Evolutionary conservation across 2,888 invertebrate genomes (phyloP).

Genomic region (Laspeyria flexula): DNA sequence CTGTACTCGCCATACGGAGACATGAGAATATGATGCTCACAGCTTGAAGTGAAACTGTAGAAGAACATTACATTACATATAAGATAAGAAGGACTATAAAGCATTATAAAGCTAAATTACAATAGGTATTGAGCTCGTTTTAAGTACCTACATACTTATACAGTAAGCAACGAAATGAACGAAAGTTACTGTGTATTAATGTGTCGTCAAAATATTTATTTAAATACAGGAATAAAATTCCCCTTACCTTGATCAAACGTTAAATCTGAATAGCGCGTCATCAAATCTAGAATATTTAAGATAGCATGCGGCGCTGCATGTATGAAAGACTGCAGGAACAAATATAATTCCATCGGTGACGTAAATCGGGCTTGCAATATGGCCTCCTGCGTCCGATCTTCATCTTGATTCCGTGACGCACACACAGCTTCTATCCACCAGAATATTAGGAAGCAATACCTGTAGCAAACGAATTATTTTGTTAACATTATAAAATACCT

Average conservation of each 20-base stretch:
- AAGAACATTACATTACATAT: too few species aligned
- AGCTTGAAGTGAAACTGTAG: constrained; percentile 88
- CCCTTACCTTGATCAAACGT: constrained; percentile 88
- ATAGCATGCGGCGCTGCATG: constrained; percentile 91
- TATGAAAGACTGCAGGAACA: constrained; percentile 91
- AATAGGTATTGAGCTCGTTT: too few species aligned
- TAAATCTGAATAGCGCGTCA: constrained; percentile 85
- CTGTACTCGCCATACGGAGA: constrained; percentile 89
- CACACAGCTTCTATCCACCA: constrained; percentile 91
- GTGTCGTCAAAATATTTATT: too few species aligned
- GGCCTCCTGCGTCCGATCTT: constrained; percentile 87
- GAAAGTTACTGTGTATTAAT: too few species aligned
- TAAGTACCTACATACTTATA: too few species aligned
- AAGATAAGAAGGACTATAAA: too few species aligned
- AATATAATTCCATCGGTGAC: constrained; percentile 90
- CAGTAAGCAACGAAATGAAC: too few species aligned
- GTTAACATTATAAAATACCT: neutral
- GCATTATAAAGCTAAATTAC: too few species aligned
- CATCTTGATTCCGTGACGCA: constrained; percentile 80
- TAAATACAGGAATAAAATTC: too few species aligned
- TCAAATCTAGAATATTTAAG: constrained; percentile 83
- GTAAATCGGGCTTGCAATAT: constrained; percentile 86
- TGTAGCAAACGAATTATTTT: constrained; percentile 51
- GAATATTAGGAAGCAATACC: constrained; percentile 90
- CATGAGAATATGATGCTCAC: constrained; percentile 89